Conservation (phyloP, 2,888 invertebrate genomes). For the Dione vanillae region DNA sequence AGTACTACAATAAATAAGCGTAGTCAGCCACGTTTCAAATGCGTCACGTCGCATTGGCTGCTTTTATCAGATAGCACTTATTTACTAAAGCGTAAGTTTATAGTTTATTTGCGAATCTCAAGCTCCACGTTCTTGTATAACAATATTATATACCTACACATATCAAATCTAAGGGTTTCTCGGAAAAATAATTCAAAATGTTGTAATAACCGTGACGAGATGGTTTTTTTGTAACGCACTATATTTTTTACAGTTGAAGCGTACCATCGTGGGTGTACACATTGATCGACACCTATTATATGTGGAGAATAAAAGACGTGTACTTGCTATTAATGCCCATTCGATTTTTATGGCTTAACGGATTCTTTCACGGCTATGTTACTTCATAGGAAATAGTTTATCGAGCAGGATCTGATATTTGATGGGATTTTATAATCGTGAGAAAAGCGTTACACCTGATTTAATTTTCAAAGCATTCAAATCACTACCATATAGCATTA, state of each 20-base stretch:
- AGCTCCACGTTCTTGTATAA: neutral
- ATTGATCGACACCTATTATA: constrained; percentile 28
- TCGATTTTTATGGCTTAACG: constrained; percentile 40
- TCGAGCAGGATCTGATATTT: constrained; percentile 31
- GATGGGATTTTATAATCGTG: constrained; percentile 32
- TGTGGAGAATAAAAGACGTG: constrained; percentile 37
- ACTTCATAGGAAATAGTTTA: constrained; percentile 38
- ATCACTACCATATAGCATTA: too few species aligned
- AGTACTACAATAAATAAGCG: neutral
- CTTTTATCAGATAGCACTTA: neutral
- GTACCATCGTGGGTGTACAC: constrained; percentile 29
- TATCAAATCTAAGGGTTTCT: neutral
- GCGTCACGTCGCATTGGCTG: neutral
- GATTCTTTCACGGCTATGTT: constrained; percentile 40
- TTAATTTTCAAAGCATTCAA: neutral
- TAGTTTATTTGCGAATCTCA: neutral
- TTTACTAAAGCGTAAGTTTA: neutral
- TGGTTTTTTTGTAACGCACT: constrained; percentile 14
- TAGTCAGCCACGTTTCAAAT: neutral
- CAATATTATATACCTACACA: too few species aligned
- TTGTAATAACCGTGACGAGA: constrained; percentile 5
- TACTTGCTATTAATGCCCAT: constrained; percentile 37
- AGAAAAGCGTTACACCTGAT: constrained; percentile 11
- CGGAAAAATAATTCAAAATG: neutral
- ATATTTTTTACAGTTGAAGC: constrained; percentile 11